These are phyloP conservation scores for Cryptoblepharus egeriae DNA, from an alignment of 2,797 vertebrate genomes.

Conservation along the genomic window DNA sequence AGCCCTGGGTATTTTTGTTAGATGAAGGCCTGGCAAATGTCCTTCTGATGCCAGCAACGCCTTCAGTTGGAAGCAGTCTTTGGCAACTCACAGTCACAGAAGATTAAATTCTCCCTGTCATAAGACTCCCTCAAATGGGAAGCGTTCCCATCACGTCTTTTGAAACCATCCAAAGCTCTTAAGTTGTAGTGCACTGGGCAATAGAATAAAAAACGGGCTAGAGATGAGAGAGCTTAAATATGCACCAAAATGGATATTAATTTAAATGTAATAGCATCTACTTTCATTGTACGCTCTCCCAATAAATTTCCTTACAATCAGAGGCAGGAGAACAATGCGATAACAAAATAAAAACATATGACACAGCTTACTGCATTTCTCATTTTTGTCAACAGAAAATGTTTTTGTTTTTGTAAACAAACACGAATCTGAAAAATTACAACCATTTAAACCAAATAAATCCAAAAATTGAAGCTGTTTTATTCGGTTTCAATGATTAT, in stretches of 20 bases:
- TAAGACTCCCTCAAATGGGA: not conserved
- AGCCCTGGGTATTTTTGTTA: conserved; percentile 64
- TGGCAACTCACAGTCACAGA: conserved; percentile 41
- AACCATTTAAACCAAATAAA: too few relatives aligned
- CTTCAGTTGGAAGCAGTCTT: conserved; percentile 60
- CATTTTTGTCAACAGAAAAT: too few relatives aligned
- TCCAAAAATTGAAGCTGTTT: too few relatives aligned
- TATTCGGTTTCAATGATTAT: too few relatives aligned
- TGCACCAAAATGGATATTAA: not conserved
- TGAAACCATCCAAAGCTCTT: conserved; percentile 1
- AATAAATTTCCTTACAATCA: not conserved
- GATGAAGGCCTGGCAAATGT: conserved; percentile 49
- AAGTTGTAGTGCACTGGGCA: not conserved
- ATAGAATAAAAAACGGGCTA: not conserved
- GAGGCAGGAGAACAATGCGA: too few relatives aligned
- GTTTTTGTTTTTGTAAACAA: too few relatives aligned
- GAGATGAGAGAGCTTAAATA: conserved; percentile 20
- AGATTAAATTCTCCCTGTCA: not conserved
- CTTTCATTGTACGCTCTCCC: not conserved
- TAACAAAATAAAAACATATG: too few relatives aligned
- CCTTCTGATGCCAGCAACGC: conserved; percentile 57
- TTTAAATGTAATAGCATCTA: conserved; percentile 18
- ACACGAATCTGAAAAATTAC: too few relatives aligned
- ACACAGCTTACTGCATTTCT: too few relatives aligned
- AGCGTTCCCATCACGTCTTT: conserved; percentile 25